A percentile compares a stretch with the other conserved stretches of the same genome.
Evolutionary conservation across 2,113 vertebrate species (phyloP).

Genomic region (Datnioides undecimradiatus): DNA sequence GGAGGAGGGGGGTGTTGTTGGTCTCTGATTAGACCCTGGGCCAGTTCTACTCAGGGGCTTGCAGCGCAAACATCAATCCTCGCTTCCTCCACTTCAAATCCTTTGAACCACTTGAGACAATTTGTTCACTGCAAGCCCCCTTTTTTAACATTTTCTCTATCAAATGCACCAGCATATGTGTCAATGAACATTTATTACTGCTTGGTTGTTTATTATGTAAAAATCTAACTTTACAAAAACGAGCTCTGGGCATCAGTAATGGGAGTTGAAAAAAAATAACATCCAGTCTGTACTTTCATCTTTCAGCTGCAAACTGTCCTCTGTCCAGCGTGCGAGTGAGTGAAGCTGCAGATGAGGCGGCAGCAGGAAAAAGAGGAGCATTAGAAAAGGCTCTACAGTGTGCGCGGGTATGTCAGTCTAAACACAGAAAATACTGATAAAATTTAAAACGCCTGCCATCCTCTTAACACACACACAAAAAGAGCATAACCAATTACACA

Average conservation of each 20-base stretch:
- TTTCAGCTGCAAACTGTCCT: slow-evolving; percentile 52
- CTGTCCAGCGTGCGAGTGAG: slow-evolving; percentile 46
- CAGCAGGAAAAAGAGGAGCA: slow-evolving; percentile 43
- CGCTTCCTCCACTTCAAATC: slow-evolving; percentile 77
- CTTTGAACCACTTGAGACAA: slow-evolving; percentile 82
- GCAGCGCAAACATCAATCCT: slow-evolving; percentile 81
- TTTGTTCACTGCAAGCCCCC: slow-evolving; percentile 71
- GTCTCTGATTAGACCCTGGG: slow-evolving; percentile 84
- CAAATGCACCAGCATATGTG: slow-evolving; percentile 60
- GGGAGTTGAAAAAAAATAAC: slow-evolving; percentile 32
- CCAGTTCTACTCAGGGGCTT: slow-evolving; percentile 72
- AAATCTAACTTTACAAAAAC: slow-evolving; percentile 59
- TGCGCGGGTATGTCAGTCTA: slow-evolving; percentile 60
- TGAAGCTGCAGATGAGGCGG: slow-evolving; percentile 39
- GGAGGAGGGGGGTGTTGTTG: slow-evolving; percentile 59
- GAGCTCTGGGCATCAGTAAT: slow-evolving; percentile 51
- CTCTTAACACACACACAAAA: slow-evolving; percentile 49
- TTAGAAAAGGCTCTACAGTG: slow-evolving; percentile 37
- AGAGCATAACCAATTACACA: slow-evolving; percentile 74
- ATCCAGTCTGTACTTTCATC: slow-evolving; percentile 52
- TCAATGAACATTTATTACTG: slow-evolving; percentile 65
- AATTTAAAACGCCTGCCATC: slow-evolving; percentile 60
- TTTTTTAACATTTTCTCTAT: slow-evolving; percentile 72
- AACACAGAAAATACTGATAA: slow-evolving; percentile 65
- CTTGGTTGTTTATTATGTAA: slow-evolving; percentile 58